Evolutionary conservation across 1,140 invertebrate species (phyloP).

Genomic region (Ceratosolen fusciceps): DNA sequence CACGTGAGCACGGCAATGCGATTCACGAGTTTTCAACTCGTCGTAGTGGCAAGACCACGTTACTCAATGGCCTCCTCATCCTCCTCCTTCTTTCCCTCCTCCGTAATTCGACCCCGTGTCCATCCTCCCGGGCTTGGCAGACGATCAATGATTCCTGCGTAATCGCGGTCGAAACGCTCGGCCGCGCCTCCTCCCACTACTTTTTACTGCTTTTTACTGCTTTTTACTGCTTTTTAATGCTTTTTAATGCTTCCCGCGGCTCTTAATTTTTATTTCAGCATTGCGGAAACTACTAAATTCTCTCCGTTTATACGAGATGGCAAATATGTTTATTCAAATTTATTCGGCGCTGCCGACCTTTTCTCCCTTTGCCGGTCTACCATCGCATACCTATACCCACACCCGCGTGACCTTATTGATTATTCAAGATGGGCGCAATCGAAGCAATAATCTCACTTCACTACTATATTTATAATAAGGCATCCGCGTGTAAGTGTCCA

Average conservation of each 20-base stretch:
- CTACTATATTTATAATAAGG: no score
- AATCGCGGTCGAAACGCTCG: neutral
- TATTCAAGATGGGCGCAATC: no score
- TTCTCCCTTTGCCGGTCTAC: no score
- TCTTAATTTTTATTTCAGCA: neutral
- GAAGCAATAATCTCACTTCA: no score
- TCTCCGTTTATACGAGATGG: no score
- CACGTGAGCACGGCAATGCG: neutral
- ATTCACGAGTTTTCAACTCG: neutral
- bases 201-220: neutral
- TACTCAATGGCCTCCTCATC: neutral
- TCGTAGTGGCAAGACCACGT: neutral
- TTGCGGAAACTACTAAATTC: neutral
- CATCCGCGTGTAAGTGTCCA: no score
- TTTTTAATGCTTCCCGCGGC: neutral
- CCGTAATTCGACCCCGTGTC: no score
- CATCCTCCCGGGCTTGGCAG: no score
- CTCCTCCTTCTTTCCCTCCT: neutral
- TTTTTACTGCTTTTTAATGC: neutral
- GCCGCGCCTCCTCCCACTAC: neutral
- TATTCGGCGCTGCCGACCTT: no score
- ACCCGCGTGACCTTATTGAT: no score
- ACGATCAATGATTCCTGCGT: conserved; percentile 1
- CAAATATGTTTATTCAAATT: no score
- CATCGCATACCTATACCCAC: no score